A percentile compares a stretch with the other conserved stretches of the same genome.
phyloP scores from a whole-genome alignment of 2,888 invertebrate genomes.

The Tipula unca region DNA sequence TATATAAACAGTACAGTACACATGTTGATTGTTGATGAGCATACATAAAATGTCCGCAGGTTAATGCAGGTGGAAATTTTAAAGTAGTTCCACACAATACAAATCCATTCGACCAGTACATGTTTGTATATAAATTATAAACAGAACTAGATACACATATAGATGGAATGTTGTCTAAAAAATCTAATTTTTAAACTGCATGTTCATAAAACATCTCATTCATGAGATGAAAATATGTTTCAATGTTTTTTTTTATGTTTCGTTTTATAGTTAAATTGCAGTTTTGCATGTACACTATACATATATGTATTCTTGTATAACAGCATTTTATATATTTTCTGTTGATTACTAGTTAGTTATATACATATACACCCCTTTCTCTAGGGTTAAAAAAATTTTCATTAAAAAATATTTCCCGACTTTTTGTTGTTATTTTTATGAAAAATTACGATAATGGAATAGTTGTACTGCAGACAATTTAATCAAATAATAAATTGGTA shows the following conservation, averaged over 20 bases:
- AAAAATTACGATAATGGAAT: slow-evolving; percentile 14
- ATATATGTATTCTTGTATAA: not conserved
- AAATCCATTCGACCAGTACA: not conserved
- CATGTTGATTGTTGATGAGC: not conserved
- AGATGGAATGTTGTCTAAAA: not conserved
- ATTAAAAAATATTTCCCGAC: not conserved
- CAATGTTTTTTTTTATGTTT: not conserved
- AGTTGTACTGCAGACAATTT: not conserved
- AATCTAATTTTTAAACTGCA: slow-evolving; percentile 8
- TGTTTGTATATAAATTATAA: not conserved
- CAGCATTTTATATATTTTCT: not conserved
- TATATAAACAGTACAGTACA: not conserved
- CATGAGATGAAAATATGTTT: slow-evolving; percentile 4
- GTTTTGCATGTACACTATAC: not conserved
- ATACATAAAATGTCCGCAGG: not conserved
- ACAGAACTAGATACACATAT: too few relatives aligned
- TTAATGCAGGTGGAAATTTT: not conserved
- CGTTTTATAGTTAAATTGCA: not conserved
- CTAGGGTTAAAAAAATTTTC: not conserved
- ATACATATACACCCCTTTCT: not conserved
- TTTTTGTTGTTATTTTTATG: not conserved
- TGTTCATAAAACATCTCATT: not conserved
- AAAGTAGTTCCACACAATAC: not conserved
- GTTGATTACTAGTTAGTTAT: not conserved
- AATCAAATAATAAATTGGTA: not conserved